A percentile compares a stretch with the other conserved stretches of the same genome.
Evolutionary conservation across 2,113 vertebrate species (phyloP).

Genomic region (Siniperca knerii): DNA sequence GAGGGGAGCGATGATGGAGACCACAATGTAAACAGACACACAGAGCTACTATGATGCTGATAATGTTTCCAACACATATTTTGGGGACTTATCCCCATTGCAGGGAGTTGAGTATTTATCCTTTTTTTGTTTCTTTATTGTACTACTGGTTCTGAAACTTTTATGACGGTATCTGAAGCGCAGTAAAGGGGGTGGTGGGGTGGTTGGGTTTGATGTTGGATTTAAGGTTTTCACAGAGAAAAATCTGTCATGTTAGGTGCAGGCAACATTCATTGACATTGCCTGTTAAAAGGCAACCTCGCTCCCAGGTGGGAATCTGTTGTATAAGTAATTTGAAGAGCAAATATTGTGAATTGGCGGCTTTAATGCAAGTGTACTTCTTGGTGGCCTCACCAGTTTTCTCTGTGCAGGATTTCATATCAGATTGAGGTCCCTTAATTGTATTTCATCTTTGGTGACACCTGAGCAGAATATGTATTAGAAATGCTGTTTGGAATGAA

Average conservation of each 20-base stretch:
- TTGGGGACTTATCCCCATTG: conserved; percentile 80
- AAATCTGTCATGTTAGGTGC: conserved; percentile 30
- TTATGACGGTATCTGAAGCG: conserved; percentile 52
- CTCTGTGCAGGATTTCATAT: conserved; percentile 36
- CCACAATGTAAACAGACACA: conserved; percentile 84
- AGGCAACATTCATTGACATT: conserved; percentile 33
- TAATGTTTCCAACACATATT: conserved; percentile 86
- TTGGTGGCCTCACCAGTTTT: conserved; percentile 50
- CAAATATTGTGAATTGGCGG: conserved; percentile 37
- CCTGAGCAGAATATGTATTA: conserved; percentile 75
- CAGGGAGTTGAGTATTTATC: conserved; percentile 80
- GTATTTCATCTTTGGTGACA: conserved; percentile 72
- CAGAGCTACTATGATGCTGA: conserved; percentile 81
- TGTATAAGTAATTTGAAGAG: conserved; percentile 34
- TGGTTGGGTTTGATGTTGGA: neutral
- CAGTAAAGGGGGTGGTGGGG: neutral
- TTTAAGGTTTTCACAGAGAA: conserved; percentile 25
- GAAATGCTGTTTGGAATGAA: conserved; percentile 71
- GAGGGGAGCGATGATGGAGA: conserved; percentile 72
- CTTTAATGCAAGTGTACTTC: conserved; percentile 49
- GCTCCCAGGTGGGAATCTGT: conserved; percentile 39
- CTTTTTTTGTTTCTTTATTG: conserved; percentile 71
- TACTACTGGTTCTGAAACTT: conserved; percentile 73
- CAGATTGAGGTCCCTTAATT: conserved; percentile 68
- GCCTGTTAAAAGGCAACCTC: conserved; percentile 41